A percentile compares a stretch with the other conserved stretches of the same genome.
These are phyloP conservation scores for Zoanthus sociatus DNA, from an alignment of 92 coral and sea anemone species.

Conservation along the genomic window DNA sequence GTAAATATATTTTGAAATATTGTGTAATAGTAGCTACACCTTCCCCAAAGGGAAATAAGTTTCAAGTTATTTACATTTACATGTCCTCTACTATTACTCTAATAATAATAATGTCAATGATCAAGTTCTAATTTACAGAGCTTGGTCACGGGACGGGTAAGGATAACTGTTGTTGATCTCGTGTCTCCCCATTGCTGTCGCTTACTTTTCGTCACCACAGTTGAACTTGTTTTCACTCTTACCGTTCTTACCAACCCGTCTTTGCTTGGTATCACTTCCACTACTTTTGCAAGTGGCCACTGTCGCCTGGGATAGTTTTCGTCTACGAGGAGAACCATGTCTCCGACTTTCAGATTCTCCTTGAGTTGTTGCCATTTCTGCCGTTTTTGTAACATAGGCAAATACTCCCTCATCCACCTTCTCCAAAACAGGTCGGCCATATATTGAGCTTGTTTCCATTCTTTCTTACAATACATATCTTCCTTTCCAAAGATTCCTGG, in stretches of 20 bases:
- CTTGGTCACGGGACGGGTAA: conserved; percentile 7
- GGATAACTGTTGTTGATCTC: conserved; percentile 8
- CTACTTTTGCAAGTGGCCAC: conserved; percentile 25
- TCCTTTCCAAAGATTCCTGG: conserved; percentile 22
- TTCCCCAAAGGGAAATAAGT: too few relatives aligned
- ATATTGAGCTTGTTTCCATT: background rate
- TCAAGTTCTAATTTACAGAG: background rate
- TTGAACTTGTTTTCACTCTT: background rate
- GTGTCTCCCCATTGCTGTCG: conserved; percentile 2
- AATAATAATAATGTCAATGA: background rate
- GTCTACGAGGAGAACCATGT: background rate
- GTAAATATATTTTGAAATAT: too few relatives aligned
- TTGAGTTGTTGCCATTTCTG: conserved; percentile 17
- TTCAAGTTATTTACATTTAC: too few relatives aligned
- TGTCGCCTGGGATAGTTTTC: conserved; percentile 15
- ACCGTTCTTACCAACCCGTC: conserved; percentile 1
- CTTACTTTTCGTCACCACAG: background rate
- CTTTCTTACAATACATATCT: conserved; percentile 20
- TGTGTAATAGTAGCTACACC: too few relatives aligned
- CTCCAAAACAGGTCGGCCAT: background rate
- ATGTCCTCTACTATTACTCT: background rate
- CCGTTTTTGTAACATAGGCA: background rate
- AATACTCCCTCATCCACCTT: background rate
- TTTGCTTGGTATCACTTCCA: background rate
- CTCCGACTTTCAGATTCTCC: background rate